A percentile compares a stretch with the other conserved stretches of the same genome.
These are phyloP conservation scores for Mesocentrotus franciscanus DNA, from an alignment of 53 echinoderm and acorn worm genomes.

Conservation along the genomic window DNA sequence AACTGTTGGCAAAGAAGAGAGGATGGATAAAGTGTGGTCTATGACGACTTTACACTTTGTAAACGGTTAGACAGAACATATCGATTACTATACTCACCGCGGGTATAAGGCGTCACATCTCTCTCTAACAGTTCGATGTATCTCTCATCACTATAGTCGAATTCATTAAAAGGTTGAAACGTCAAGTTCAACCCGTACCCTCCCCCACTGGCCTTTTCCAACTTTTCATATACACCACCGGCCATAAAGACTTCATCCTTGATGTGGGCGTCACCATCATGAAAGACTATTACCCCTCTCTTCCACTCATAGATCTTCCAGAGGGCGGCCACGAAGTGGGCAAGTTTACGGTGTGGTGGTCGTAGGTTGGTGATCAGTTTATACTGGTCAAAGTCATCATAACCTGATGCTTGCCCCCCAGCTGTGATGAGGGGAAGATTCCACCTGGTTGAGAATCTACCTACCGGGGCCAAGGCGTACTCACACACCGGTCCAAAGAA, in stretches of 20 bases:
- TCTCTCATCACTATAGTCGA: constrained; percentile 22
- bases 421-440: constrained; percentile 81
- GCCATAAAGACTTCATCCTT: constrained; percentile 57
- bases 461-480: constrained; percentile 81
- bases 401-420: constrained; percentile 76
- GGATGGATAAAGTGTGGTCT: not conserved
- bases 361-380: constrained; percentile 75
- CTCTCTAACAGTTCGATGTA: constrained; percentile 18
- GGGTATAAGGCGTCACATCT: constrained; percentile 22
- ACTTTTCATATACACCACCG: constrained; percentile 19
- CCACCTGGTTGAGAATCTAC: constrained; percentile 76
- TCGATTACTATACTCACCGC: constrained; percentile 56
- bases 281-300: constrained; percentile 68
- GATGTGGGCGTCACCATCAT: constrained; percentile 67
- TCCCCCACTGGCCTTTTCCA: not conserved
- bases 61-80: not conserved
- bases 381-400: constrained; percentile 49
- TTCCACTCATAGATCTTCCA: constrained; percentile 67
- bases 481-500: constrained; percentile 88
- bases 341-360: constrained; percentile 71
- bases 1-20: not conserved
- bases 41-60: not conserved
- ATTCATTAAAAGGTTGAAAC: constrained; percentile 37
- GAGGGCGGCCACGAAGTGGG: constrained; percentile 56
- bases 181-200: constrained; percentile 52